Base-by-base conservation (phyloP, 1,140 invertebrate species). In the Drosophila serrata region DNA sequence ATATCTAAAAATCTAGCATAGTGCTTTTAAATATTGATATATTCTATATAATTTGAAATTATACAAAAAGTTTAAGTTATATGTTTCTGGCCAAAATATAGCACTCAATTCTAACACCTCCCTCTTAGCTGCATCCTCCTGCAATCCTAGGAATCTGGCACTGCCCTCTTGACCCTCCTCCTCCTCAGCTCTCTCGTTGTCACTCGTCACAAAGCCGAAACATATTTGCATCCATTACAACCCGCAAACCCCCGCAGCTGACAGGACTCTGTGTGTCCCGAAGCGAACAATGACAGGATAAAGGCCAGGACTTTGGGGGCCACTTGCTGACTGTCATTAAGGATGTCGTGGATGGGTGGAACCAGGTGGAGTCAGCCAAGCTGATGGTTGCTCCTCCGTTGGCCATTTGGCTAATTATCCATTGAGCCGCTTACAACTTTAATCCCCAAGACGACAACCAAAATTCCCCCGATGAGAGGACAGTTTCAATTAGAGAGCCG, bases 371-470 rank as follows among this genome's bases (percentile, higher is more conserved):
- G 46, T 24, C 39, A 17, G 17, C 40, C 40, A 1, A 17, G 39
- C 39, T 42, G 12, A 22, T 9, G 37, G 37, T n/a, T n/a, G 15
- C 15, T 27, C 12, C 15, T 27, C 12, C 39, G 27, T 4, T n/a
- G 33, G 40, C 31, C 81, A 63, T 76, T 85, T 85, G 48, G 77
- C 73, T 86, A 86, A 86, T 86, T 87, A 86, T 64, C 64, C 75
- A 82, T 62, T 75, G 78, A 86, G 81, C 78, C 63, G 82, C 63
- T 78, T 86, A 74, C 63, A 62, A 85, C 68, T 65, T 70, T 51
- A 85, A 86, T 85, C 78, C 74, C 82, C 58, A 74, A 70, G 64
- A 53, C 65, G 65, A 69, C 55, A 24, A 37, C 40, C 58, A 17
- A 43, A 61, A 75, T 24, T 74, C 57, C 57, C 77, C 39, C 58